Evolutionary conservation across 2,797 vertebrate genomes (phyloP).

Genomic region (Acanthis flammea): DNA sequence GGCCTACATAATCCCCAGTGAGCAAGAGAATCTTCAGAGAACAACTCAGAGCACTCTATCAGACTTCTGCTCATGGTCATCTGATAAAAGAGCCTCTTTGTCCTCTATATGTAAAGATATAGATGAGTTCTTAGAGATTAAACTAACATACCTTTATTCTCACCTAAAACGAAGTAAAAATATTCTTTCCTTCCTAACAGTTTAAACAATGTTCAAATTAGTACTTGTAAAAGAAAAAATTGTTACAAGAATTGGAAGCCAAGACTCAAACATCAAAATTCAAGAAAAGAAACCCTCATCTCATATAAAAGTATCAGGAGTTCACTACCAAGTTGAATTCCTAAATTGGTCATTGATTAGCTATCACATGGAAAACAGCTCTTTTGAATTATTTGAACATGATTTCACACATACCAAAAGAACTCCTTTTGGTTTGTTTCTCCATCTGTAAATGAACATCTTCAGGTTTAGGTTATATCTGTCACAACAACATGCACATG

Average conservation of each 20-base stretch:
- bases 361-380: neutral
- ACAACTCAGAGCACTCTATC: neutral
- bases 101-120: neutral
- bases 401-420: neutral
- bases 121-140: neutral
- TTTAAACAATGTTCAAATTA: neutral
- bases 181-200: neutral
- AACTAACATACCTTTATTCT: neutral
- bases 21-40: neutral
- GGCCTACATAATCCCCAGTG: accelerated
- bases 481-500: neutral
- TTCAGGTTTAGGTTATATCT: neutral
- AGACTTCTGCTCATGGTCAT: neutral
- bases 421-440: neutral
- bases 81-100: neutral
- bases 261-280: neutral
- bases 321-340: neutral
- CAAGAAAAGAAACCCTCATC: neutral
- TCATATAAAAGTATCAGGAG: neutral
- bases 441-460: neutral
- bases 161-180: neutral
- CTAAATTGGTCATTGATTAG: neutral
- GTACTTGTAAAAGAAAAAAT: neutral
- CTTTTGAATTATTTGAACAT: neutral
- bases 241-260: neutral